Conservation (phyloP, 2,797 vertebrate species). For the Cyclopterus lumpus region DNA sequence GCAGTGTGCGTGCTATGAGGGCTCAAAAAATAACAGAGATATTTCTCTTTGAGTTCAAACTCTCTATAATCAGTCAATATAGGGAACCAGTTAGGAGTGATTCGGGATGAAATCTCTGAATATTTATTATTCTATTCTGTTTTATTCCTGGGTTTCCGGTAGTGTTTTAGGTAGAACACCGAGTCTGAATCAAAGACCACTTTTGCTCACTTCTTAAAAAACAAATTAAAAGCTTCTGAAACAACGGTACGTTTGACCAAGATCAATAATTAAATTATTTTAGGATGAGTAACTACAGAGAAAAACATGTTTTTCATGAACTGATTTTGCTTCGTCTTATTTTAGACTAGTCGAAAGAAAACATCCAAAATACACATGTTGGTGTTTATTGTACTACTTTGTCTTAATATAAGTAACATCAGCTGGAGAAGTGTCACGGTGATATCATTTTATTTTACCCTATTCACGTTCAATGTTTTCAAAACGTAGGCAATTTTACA, state of each 20-base stretch:
- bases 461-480: background rate
- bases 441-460: background rate
- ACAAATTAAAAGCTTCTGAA: background rate
- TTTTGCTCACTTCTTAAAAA: background rate
- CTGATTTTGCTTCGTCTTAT: background rate
- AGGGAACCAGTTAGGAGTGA: background rate
- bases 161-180: background rate
- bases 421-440: background rate
- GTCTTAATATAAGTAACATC: background rate
- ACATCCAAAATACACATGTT: background rate
- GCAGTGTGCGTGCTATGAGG: background rate
- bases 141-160: background rate
- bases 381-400: background rate
- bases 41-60: background rate
- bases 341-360: background rate
- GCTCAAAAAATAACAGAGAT: background rate
- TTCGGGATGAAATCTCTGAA: conserved; percentile 9
- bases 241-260: no score
- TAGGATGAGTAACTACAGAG: no score
- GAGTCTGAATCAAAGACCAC: background rate
- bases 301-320: no score
- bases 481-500: background rate
- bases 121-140: background rate
- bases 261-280: no score
- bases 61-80: background rate